phyloP scores from a whole-genome alignment of 2,888 invertebrate species.

The Antheraea assamensis region DNA sequence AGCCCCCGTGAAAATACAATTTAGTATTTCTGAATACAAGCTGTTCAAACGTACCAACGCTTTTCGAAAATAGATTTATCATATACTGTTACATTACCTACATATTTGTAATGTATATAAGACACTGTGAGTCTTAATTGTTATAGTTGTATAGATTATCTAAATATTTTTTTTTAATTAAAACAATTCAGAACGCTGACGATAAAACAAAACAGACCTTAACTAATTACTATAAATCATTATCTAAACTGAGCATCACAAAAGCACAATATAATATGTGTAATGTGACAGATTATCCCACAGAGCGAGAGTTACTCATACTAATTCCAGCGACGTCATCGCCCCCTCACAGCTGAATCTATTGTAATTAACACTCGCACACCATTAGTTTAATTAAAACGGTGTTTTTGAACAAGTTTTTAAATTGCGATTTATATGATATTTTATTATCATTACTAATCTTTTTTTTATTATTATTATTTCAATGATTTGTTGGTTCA shows the following conservation, averaged over 20 bases:
- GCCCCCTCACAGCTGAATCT: slow-evolving; percentile 68
- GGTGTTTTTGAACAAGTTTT: slow-evolving; percentile 69
- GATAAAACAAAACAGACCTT: neutral
- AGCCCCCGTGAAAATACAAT: too few relatives aligned
- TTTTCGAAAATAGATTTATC: too few relatives aligned
- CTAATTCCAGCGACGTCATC: slow-evolving; percentile 49
- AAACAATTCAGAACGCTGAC: neutral
- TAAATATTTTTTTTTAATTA: too few relatives aligned
- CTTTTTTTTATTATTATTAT: neutral
- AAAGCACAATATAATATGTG: slow-evolving; percentile 14
- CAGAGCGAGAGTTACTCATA: slow-evolving; percentile 21
- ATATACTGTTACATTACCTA: too few relatives aligned
- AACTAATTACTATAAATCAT: slow-evolving; percentile 11
- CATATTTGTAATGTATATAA: too few relatives aligned
- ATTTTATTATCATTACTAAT: slow-evolving; percentile 18
- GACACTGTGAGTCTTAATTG: too few relatives aligned
- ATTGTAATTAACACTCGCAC: slow-evolving; percentile 88
- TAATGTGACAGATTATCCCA: slow-evolving; percentile 19
- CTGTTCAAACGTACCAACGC: too few relatives aligned
- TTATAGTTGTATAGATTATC: too few relatives aligned
- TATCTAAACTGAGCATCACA: slow-evolving; percentile 2
- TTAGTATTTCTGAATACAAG: too few relatives aligned
- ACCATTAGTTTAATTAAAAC: slow-evolving; percentile 91
- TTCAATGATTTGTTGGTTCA: neutral
- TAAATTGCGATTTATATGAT: slow-evolving; percentile 22